Percentiles rank a stretch among this genome's conserved stretches.
These are phyloP conservation scores for Podabrus alpinus DNA, from an alignment of 2,888 invertebrate species.

Conservation along the genomic window DNA sequence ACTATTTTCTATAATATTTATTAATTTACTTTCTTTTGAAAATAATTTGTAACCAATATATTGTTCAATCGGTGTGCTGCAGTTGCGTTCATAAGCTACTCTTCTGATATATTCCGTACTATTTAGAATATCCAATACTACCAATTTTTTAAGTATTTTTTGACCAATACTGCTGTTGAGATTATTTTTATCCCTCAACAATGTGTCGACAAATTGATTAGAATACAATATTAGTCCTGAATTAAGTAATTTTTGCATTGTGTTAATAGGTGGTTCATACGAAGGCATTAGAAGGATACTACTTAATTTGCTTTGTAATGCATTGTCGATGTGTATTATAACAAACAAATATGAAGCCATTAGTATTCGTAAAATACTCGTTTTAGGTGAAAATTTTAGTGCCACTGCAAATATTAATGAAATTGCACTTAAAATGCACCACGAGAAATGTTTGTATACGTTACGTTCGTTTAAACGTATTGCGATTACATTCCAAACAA, in stretches of 20 bases:
- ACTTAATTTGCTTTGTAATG: neutral
- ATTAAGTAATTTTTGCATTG: constrained; percentile 1
- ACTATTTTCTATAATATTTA: neutral
- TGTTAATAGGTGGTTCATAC: neutral
- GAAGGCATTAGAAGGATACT: neutral
- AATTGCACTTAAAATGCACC: neutral
- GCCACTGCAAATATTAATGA: neutral
- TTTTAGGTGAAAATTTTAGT: neutral
- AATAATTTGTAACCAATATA: neutral
- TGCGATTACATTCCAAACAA: neutral
- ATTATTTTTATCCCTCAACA: neutral
- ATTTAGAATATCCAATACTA: neutral
- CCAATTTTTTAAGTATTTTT: neutral
- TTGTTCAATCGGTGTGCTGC: neutral
- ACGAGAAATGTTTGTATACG: neutral
- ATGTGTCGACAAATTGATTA: neutral
- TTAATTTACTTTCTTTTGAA: neutral
- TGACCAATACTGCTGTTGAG: neutral
- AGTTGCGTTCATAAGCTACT: neutral
- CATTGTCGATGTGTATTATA: neutral
- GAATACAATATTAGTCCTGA: neutral
- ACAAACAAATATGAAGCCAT: neutral
- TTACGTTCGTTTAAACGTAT: neutral
- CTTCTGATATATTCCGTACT: neutral
- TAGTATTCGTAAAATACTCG: neutral